A percentile compares a stretch with the other conserved stretches of the same genome.
These are phyloP conservation scores for Centruroides sculpturatus DNA, from an alignment of 1,140 invertebrate species.

Conservation along the genomic window DNA sequence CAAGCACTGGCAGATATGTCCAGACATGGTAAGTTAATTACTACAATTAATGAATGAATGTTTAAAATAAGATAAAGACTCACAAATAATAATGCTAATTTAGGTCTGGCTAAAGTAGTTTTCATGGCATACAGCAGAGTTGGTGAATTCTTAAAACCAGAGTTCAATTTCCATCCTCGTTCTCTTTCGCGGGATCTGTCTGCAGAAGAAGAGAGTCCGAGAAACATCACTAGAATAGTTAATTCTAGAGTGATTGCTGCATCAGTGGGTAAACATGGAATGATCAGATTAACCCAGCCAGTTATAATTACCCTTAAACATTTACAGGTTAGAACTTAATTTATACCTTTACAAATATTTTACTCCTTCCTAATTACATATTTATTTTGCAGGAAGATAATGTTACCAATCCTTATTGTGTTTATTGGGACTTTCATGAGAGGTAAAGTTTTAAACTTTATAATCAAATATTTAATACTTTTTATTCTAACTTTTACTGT, in stretches of 20 bases:
- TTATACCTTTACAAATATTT: no score
- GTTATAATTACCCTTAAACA: slow-evolving; percentile 33
- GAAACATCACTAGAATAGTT: slow-evolving; percentile 38
- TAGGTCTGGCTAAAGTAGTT: slow-evolving; percentile 18
- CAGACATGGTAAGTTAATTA: slow-evolving; percentile 34
- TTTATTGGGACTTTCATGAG: slow-evolving; percentile 82
- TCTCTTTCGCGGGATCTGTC: background rate
- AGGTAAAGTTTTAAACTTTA: slow-evolving; percentile 24
- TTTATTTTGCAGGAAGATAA: slow-evolving; percentile 41
- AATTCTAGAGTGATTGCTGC: slow-evolving; percentile 70
- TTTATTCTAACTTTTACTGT: no score
- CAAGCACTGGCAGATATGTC: slow-evolving; percentile 19
- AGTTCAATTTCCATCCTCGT: background rate
- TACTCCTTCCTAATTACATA: background rate
- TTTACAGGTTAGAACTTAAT: slow-evolving; percentile 37
- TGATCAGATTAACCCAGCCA: slow-evolving; percentile 9
- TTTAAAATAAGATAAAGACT: no score
- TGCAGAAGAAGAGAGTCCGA: slow-evolving; percentile 18
- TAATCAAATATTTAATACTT: no score
- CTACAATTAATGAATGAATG: no score
- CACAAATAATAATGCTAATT: background rate
- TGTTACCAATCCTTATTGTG: slow-evolving; percentile 79
- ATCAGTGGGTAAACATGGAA: slow-evolving; percentile 11
- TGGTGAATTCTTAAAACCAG: slow-evolving; percentile 15
- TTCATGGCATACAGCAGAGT: slow-evolving; percentile 17